Conservation (phyloP, 2,888 invertebrate species). For the Acrobasis consociella region DNA sequence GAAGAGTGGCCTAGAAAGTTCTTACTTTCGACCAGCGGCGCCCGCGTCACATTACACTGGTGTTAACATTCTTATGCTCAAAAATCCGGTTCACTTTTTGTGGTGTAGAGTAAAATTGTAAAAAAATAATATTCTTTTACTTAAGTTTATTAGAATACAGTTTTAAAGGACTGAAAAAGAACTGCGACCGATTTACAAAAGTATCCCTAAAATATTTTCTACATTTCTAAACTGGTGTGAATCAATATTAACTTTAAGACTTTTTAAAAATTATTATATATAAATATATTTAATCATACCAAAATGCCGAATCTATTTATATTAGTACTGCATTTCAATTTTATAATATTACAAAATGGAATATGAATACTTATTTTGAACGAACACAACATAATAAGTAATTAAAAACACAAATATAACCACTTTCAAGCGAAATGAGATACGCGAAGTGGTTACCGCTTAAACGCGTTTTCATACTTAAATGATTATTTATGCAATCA, state of each 20-base stretch:
- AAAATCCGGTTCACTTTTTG: conserved; percentile 70
- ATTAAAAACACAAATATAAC: neutral
- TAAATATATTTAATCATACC: too few relatives aligned
- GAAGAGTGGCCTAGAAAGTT: conserved; percentile 74
- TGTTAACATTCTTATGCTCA: conserved; percentile 45
- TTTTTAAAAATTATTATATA: too few relatives aligned
- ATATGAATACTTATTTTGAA: neutral
- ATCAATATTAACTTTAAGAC: too few relatives aligned
- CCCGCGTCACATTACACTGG: conserved; percentile 39
- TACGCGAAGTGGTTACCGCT: neutral
- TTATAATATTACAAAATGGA: neutral
- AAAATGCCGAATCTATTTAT: too few relatives aligned
- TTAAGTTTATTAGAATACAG: too few relatives aligned
- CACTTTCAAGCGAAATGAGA: conserved; percentile 5
- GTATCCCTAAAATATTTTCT: too few relatives aligned
- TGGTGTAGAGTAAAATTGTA: conserved; percentile 25
- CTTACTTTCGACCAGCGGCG: conserved; percentile 66
- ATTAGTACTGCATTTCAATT: too few relatives aligned
- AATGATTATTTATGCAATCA: conserved; percentile 29
- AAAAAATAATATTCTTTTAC: too few relatives aligned
- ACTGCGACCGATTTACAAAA: too few relatives aligned
- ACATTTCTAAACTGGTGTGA: too few relatives aligned
- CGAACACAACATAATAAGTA: neutral
- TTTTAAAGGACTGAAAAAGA: too few relatives aligned
- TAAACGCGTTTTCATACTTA: conserved; percentile 16